Evolutionary conservation across 1,140 invertebrate species (phyloP), one percentile per base, ranked within the genome.

Genomic region (Listronotus oregonensis): DNA sequence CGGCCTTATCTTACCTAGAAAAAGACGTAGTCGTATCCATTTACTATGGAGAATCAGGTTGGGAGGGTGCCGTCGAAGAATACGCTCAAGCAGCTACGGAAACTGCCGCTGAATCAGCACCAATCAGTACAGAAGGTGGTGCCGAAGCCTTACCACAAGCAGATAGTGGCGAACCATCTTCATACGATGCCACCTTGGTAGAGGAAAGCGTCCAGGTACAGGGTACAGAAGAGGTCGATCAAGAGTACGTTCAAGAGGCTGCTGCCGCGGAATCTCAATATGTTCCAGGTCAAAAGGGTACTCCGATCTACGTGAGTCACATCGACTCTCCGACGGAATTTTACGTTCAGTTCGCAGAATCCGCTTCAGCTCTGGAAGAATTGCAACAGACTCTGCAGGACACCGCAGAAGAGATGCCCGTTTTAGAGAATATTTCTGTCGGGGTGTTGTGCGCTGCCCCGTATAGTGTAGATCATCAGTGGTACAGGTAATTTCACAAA

Each of bases 391-490:
- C 85, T 68, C 72, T 92, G 1, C 87, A 90, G 73, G 77, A 80
- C 8, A 78, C 83, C 0, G 80, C 82, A 0, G 66, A 74, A 0
- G 77, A 68, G 12, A 83, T 85, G 69, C 65, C 79, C 0, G 77
- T 83, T 56, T 76, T 88, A 1, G 79, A 82, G 42, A 82, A 79
- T 46, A 78, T 83, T 5, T 85, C 88, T 42, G 81, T 86, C 54
- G 87, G 87, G 6, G 83, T 85, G 0, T 72, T 88, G 0, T 94
- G 91, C 75, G 80, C 89, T 37, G 92, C 90, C 0, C 82, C 87
- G 58, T 93, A 88, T 73, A 86, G 85, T 0, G 85, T 86, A 0
- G 90, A 94, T 73, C 84, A 87, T 39, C 75, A 79, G 1, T 95
- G 91, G 92, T 94, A 94, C 72, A 82, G 62, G 62, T 64, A 40